Base-by-base conservation (phyloP, 2,113 vertebrate genomes). In the Phylloscopus trochilus region DNA sequence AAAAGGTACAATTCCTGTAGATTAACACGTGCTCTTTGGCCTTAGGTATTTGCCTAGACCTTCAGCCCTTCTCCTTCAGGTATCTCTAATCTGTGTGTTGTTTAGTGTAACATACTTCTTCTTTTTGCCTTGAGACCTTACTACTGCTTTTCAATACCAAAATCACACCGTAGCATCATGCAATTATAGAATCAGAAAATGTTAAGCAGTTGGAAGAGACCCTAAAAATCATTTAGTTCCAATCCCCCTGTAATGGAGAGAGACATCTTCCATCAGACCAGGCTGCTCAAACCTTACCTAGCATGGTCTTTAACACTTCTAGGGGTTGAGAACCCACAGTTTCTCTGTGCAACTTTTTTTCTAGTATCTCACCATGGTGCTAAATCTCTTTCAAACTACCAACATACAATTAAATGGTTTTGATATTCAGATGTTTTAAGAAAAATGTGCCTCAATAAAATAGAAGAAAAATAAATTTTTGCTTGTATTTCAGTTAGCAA, bases 211-310 rank as follows among this genome's bases (percentile, higher is more conserved):
- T 52, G 20, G 11, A 68, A 75, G 16, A 33, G 6, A 44, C 4
- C 7, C 28, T 53, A 39, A 68, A 67, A 15, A 39, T 5, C 16
- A 23, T 21, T 16, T 26, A 7, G 9, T n/a, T 60, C n/a, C 28
- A 82, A 18, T 2, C 2, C 1, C 20, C 26, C 13, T 1, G 0
- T 12, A 46, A 75, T 18, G 13, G 24, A 44, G 23, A 68, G 23
- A 37, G 9, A n/a, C 46, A 53, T 6, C 9, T 60, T 53, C 11
- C 28, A 44, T 20, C 10, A n/a, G 13, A 75, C 13, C 23, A 67
- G 11, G 9, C 17, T 53, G 16, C 33, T 75, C 46, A 60, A 89
- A 67, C 27, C 13, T 67, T 9, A 16, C 43, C 2, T 24, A 53
- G 4, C 3, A 5, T 37, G 23, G 23, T 52, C 33, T 68, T 59